phyloP scores from a whole-genome alignment of 2,888 invertebrate genomes.

The Lasioglossum oenotherae region DNA sequence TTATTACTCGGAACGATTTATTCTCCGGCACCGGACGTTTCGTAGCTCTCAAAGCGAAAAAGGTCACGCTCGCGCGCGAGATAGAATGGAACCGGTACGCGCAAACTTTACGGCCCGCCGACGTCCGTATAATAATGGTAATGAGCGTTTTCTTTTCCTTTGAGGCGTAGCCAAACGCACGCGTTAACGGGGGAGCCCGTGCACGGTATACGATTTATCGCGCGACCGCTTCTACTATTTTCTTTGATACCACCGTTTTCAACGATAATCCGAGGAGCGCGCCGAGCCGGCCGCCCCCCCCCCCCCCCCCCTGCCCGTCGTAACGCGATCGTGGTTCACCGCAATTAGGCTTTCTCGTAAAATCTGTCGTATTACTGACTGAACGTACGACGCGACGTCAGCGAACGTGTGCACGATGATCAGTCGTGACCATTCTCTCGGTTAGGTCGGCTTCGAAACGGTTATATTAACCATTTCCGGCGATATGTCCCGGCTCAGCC shows the following conservation, averaged over 20 bases:
- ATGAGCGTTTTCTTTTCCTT: slow-evolving; percentile 39
- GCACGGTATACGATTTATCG: neutral
- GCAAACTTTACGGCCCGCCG: slow-evolving; percentile 42
- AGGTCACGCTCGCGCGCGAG: slow-evolving; percentile 30
- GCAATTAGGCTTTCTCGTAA: slow-evolving; percentile 6
- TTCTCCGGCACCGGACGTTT: slow-evolving; percentile 35
- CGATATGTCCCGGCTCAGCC: neutral
- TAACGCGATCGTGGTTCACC: neutral
- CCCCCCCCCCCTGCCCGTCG: neutral
- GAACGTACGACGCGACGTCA: neutral
- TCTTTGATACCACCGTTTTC: neutral
- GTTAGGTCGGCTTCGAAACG: neutral
- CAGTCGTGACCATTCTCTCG: neutral
- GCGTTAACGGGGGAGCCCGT: neutral
- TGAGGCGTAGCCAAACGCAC: neutral
- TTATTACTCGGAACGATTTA: slow-evolving; percentile 49
- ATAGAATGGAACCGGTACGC: neutral
- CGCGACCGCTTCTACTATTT: neutral
- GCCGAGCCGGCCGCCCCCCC: neutral
- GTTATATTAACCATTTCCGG: neutral
- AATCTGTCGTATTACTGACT: neutral
- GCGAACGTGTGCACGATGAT: neutral
- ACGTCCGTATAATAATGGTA: slow-evolving; percentile 52
- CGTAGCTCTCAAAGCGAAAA: slow-evolving; percentile 30
- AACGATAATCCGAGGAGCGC: neutral